Evolutionary conservation across 2,888 invertebrate genomes (phyloP), one percentile per base, ranked within the genome.

Genomic region (Cotesia congregata): DNA sequence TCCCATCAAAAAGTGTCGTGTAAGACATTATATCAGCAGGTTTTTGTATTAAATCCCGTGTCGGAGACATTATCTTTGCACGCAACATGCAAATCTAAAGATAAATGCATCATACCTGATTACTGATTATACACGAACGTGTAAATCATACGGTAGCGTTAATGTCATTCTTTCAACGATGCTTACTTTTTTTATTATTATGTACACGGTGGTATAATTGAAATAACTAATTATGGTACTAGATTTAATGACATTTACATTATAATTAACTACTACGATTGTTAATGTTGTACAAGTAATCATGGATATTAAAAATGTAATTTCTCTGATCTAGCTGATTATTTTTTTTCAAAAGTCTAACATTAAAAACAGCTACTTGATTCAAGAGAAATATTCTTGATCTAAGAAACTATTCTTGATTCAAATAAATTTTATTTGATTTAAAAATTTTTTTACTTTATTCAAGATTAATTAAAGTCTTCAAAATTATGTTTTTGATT

Each of bases 41-140:
- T 77, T 79, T 30, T 78, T 76, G 75, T 71, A 75, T 61, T 75
- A 40, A 72, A 72, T 50, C 40, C 67, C 62, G 65, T 65, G 59
- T 50, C 39, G 61, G 71, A 59, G 59, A 64, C 72, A 74, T 59
- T 78, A 68, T 62, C 69, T 50, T 50, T 50, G 79, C 86, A 86
- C 83, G 86, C 86, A 83, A 86, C 86, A 86, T 86, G 85, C 85
- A 85, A 86, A 86, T 86, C 79, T 67, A 71, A 75, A 83, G 83
- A 79, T 78, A 83, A 86, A 79, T 81, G 80, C 79, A 80, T 79
- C 80, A 73, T 20, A 77, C 64, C 61, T 79, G 75, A 82, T 80
- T 78, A 80, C 50, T 50, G 50, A 50, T 50, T 50, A 50, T 50
- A 12, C 77, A 75, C 77, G 67, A 72, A 75, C 79, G 70, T 78